Conservation (phyloP, 1,140 invertebrate species). For the Drosophila quadrilineata region DNA sequence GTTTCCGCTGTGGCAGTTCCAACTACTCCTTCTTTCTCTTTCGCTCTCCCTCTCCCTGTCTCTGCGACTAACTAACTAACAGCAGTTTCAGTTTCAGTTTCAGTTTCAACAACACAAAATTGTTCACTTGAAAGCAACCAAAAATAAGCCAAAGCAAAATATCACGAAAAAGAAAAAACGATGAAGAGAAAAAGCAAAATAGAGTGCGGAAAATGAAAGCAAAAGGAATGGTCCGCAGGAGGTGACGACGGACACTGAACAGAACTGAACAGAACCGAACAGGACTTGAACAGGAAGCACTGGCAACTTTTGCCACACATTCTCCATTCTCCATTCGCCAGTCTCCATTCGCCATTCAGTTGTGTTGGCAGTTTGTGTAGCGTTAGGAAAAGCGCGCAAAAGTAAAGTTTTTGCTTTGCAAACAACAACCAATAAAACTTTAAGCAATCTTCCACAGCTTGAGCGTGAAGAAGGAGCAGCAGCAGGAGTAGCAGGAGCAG, state of each 20-base stretch:
- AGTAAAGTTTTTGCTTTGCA: conserved; percentile 79
- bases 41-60: neutral
- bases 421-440: conserved; percentile 80
- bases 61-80: conserved; percentile 42
- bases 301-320: conserved; percentile 61
- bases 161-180: neutral
- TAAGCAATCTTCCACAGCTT: conserved; percentile 75
- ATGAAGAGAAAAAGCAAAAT: conserved; percentile 1
- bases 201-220: conserved; percentile 44
- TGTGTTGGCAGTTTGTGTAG: conserved; percentile 40
- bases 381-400: conserved; percentile 66
- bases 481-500: too few species aligned
- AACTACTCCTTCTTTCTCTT: neutral
- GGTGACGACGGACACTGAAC: conserved; percentile 3
- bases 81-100: conserved; percentile 61
- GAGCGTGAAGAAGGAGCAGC: conserved; percentile 40
- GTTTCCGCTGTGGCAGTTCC: conserved; percentile 33
- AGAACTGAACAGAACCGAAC: neutral
- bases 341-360: conserved; percentile 11
- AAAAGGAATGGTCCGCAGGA: conserved; percentile 45
- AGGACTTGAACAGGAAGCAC: conserved; percentile 36
- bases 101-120: conserved; percentile 45
- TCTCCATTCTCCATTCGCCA: conserved; percentile 1
- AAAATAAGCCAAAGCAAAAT: conserved; percentile 1
- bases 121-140: conserved; percentile 19